These are phyloP conservation scores for Gymnobelideus leadbeateri DNA, from an alignment of 2,113 vertebrate genomes.

Conservation along the genomic window DNA sequence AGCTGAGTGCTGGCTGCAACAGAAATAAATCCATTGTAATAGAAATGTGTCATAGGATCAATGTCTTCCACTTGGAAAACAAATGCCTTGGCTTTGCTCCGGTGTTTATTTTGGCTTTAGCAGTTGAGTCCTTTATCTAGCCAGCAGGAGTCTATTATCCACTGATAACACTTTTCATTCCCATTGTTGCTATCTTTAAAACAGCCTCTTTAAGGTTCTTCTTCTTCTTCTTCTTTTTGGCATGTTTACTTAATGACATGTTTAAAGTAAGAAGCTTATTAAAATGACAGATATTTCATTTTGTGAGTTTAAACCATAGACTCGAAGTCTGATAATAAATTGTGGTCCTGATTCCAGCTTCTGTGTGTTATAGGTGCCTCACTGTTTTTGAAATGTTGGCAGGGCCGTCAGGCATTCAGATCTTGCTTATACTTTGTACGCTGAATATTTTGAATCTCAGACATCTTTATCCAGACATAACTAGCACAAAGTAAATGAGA, in stretches of 20 bases:
- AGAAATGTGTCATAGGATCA: slow-evolving; percentile 62
- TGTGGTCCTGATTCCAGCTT: slow-evolving; percentile 50
- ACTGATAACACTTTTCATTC: slow-evolving; percentile 60
- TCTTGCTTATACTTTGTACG: slow-evolving; percentile 66
- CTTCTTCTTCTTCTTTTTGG: slow-evolving; percentile 63
- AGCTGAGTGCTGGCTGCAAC: slow-evolving; percentile 16
- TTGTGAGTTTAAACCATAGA: slow-evolving; percentile 69
- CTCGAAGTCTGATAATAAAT: slow-evolving; percentile 69
- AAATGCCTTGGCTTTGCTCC: slow-evolving; percentile 52
- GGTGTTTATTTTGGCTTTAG: slow-evolving; percentile 75
- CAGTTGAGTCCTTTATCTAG: slow-evolving; percentile 66
- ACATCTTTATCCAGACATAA: slow-evolving; percentile 50
- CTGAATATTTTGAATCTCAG: slow-evolving; percentile 74
- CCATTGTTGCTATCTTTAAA: slow-evolving; percentile 74
- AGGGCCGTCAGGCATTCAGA: slow-evolving; percentile 63
- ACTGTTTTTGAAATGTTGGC: slow-evolving; percentile 70
- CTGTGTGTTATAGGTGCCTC: slow-evolving; percentile 52
- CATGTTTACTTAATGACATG: slow-evolving; percentile 76
- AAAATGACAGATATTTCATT: slow-evolving; percentile 69
- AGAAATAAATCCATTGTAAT: slow-evolving; percentile 60
- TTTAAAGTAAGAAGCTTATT: slow-evolving; percentile 75
- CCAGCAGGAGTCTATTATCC: slow-evolving; percentile 69
- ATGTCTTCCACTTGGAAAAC: slow-evolving; percentile 71
- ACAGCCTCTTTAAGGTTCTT: slow-evolving; percentile 62
- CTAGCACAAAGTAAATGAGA: neutral